Evolutionary conservation across 2,113 vertebrate genomes (phyloP).

Genomic region (Lucifuga dentata): DNA sequence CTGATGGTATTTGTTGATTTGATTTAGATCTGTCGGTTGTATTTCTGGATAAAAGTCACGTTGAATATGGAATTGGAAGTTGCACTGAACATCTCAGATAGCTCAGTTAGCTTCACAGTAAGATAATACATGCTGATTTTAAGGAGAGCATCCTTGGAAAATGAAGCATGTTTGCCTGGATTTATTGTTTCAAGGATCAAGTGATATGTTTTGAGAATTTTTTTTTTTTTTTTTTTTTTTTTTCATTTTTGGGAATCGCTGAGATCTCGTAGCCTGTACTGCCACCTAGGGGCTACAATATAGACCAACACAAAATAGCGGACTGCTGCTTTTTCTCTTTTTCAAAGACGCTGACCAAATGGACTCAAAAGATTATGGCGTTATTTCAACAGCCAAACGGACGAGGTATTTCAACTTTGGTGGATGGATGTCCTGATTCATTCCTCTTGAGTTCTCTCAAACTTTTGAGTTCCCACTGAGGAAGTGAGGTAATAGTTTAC

Average conservation of each 20-base stretch:
- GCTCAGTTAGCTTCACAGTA: background rate
- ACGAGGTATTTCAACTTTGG: constrained; percentile 9
- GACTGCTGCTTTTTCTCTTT: constrained; percentile 23
- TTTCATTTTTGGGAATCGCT: background rate
- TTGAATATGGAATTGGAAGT: constrained; percentile 13
- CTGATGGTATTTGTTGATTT: constrained; percentile 12
- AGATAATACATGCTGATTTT: constrained; percentile 69
- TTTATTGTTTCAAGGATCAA: constrained; percentile 9
- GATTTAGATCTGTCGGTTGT: background rate
- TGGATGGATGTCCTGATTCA: constrained; percentile 11
- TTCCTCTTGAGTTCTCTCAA: too few species aligned
- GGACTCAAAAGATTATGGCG: constrained; percentile 29
- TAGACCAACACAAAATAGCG: constrained; percentile 1
- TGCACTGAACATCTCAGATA: constrained; percentile 59
- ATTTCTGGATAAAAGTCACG: constrained; percentile 19
- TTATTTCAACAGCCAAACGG: constrained; percentile 24
- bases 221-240: too few species aligned
- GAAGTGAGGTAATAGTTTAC: constrained; percentile 1
- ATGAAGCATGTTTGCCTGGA: constrained; percentile 66
- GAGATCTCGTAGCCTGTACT: background rate
- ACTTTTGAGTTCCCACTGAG: constrained; percentile 10
- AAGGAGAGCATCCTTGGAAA: constrained; percentile 74
- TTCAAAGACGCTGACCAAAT: constrained; percentile 33
- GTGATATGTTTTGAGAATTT: background rate
- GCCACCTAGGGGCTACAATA: constrained; percentile 1